Percentiles rank a stretch among this genome's conserved stretches.
These are phyloP conservation scores for Scrobipalpa costella DNA, from an alignment of 2,888 invertebrate species.

Conservation along the genomic window DNA sequence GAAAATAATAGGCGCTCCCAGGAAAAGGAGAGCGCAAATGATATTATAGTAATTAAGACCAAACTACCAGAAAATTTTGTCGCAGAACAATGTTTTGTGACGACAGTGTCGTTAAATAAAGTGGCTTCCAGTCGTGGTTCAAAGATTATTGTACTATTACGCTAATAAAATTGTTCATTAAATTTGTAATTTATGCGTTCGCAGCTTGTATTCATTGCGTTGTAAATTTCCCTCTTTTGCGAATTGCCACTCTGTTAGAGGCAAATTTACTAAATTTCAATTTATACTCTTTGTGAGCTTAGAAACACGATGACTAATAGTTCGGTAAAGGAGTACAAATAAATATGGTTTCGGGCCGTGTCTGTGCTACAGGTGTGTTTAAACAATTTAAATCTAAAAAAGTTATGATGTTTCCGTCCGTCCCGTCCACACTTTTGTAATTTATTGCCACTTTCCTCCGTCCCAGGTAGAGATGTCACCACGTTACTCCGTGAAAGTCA, in stretches of 20 bases:
- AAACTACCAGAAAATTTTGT: constrained; percentile 65
- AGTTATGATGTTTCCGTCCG: constrained; percentile 36
- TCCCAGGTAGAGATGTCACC: constrained; percentile 46
- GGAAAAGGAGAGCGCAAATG: constrained; percentile 51
- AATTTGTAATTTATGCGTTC: constrained; percentile 47
- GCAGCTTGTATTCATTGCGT: constrained; percentile 45
- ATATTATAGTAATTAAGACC: constrained; percentile 67
- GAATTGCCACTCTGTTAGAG: constrained; percentile 41
- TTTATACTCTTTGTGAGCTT: constrained; percentile 1
- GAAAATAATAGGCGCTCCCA: constrained; percentile 58
- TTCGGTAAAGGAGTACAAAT: constrained; percentile 1
- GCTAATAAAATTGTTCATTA: constrained; percentile 52
- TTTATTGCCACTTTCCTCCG: constrained; percentile 7
- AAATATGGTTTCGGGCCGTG: constrained; percentile 19
- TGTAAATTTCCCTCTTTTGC: constrained; percentile 43
- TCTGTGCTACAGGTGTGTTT: constrained; percentile 43
- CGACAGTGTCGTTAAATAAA: constrained; percentile 53
- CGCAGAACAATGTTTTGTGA: constrained; percentile 56
- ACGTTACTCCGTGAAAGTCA: constrained; percentile 47
- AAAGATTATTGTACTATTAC: constrained; percentile 41
- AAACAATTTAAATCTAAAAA: constrained; percentile 36
- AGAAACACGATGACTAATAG: neutral
- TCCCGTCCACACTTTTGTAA: constrained; percentile 56
- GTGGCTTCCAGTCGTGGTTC: constrained; percentile 39
- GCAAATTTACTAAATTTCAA: neutral